Percentiles rank a stretch among this genome's conserved stretches.
These are phyloP conservation scores for Ficedula albicollis DNA, from an alignment of 2,797 vertebrate genomes.

Conservation along the genomic window DNA sequence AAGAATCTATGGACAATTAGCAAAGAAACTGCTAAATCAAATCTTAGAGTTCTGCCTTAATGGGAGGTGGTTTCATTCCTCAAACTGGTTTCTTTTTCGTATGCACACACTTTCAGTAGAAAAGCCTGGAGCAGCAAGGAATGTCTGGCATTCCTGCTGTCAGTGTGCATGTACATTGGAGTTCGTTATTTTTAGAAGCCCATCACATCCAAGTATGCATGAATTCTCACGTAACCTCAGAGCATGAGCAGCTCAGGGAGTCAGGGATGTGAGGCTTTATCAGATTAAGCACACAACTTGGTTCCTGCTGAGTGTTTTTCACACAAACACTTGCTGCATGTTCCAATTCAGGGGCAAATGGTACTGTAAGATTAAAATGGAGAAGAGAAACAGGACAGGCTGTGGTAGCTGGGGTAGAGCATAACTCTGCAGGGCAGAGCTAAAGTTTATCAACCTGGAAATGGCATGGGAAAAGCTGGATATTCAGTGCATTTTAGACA, in stretches of 20 bases:
- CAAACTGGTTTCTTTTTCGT: neutral
- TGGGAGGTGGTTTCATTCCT: neutral
- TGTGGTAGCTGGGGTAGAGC: neutral
- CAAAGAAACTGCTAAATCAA: neutral
- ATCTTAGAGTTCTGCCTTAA: neutral
- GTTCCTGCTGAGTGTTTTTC: neutral
- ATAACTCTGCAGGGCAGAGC: neutral
- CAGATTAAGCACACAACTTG: neutral
- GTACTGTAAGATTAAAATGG: neutral
- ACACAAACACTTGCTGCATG: neutral
- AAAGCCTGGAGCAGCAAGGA: constrained; percentile 14
- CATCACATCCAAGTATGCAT: constrained; percentile 49
- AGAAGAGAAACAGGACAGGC: neutral
- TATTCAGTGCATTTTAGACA: neutral
- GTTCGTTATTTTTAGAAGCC: constrained; percentile 56
- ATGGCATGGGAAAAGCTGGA: neutral
- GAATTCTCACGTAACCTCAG: constrained; percentile 66
- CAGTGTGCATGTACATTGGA: constrained; percentile 45
- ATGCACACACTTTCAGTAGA: neutral
- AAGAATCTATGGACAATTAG: neutral
- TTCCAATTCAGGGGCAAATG: neutral
- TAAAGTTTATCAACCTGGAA: neutral
- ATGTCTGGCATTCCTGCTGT: constrained; percentile 65
- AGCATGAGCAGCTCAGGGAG: neutral
- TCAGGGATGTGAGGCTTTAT: constrained; percentile 24